Conservation (phyloP, 2,797 vertebrate genomes). For the Lepidocolaptes lacrymiger region DNA sequence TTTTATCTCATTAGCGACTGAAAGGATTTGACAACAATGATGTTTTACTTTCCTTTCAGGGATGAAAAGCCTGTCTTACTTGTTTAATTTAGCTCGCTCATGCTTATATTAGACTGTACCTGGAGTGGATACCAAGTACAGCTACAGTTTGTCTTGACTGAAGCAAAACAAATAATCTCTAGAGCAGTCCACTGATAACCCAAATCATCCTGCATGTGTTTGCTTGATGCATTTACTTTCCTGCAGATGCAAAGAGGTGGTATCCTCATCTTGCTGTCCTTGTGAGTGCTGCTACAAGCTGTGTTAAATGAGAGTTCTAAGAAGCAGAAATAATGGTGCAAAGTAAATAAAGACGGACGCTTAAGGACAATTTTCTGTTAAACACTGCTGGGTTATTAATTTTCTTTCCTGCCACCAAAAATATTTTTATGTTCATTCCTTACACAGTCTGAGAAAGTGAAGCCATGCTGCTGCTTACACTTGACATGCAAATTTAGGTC, state of each 20-base stretch:
- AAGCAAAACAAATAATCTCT: neutral
- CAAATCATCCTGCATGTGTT: neutral
- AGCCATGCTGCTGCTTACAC: neutral
- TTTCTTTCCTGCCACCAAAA: neutral
- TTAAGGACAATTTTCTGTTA: neutral
- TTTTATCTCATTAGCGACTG: conserved; percentile 53
- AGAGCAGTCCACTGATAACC: neutral
- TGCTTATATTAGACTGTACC: conserved; percentile 43
- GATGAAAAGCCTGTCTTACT: conserved; percentile 1
- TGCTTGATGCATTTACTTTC: neutral
- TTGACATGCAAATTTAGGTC: neutral
- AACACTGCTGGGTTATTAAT: neutral
- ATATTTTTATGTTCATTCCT: neutral
- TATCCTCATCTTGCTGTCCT: neutral
- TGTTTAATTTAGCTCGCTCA: conserved; percentile 50
- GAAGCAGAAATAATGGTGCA: neutral
- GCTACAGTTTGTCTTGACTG: neutral
- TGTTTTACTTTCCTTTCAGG: conserved; percentile 61
- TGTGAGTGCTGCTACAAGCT: rapidly evolving
- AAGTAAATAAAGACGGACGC: neutral
- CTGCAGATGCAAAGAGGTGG: neutral
- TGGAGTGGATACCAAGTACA: neutral
- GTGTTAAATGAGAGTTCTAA: neutral
- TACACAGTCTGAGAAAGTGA: neutral
- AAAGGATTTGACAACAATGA: conserved; percentile 49